Evolutionary conservation across 92 coral and sea anemone species (phyloP).

Genomic region (Parazoanthus darwini): DNA sequence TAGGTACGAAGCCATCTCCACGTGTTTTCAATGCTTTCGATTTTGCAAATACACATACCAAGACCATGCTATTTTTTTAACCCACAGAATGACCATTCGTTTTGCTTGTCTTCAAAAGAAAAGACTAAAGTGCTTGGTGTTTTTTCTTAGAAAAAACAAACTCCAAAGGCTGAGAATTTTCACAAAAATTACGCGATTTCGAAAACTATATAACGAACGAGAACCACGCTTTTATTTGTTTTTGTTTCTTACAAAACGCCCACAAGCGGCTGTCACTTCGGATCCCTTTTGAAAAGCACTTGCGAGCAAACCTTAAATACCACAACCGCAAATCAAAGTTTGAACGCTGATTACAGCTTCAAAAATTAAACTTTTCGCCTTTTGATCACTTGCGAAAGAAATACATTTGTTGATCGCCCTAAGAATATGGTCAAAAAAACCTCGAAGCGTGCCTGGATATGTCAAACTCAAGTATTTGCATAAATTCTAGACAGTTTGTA

Average conservation of each 20-base stretch:
- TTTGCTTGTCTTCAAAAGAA: not conserved
- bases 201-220: not conserved
- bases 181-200: too few relatives aligned
- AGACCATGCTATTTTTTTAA: too few relatives aligned
- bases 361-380: too few relatives aligned
- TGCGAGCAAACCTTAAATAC: not conserved
- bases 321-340: slow-evolving; percentile 18
- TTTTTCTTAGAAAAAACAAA: not conserved
- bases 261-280: not conserved
- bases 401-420: not conserved
- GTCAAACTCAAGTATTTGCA: slow-evolving; percentile 57
- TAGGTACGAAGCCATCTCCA: not conserved
- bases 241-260: not conserved
- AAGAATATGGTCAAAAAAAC: slow-evolving; percentile 17
- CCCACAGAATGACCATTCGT: not conserved
- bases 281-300: not conserved
- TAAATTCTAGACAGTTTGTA: slow-evolving; percentile 71
- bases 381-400: not conserved
- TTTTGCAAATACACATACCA: not conserved
- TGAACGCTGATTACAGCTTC: not conserved
- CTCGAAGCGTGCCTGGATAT: slow-evolving; percentile 25
- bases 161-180: not conserved
- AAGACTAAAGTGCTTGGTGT: not conserved
- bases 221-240: not conserved
- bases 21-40: not conserved